A percentile compares a stretch with the other conserved stretches of the same genome.
Conservation (phyloP, 1,140 invertebrate species). For the Magallana ariakensis region DNA sequence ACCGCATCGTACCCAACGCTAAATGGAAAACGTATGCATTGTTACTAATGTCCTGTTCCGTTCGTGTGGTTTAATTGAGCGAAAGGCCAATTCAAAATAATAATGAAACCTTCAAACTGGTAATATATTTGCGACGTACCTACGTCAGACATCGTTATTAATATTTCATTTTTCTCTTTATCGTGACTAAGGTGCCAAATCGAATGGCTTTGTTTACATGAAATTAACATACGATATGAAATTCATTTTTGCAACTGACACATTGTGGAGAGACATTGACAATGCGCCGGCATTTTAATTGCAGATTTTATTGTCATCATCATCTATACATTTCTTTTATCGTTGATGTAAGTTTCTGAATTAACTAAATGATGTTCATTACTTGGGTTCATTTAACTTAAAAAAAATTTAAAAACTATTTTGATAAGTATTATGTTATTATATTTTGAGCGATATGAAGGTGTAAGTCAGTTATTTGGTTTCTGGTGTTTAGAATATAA, state of each 20-base stretch:
- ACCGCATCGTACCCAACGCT: not conserved
- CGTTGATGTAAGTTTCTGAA: not conserved
- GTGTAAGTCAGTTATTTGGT: too few species aligned
- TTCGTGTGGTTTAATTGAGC: not conserved
- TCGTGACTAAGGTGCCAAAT: constrained; percentile 4
- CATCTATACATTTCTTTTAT: not conserved
- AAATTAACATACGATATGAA: not conserved
- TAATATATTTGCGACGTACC: not conserved
- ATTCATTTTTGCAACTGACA: not conserved
- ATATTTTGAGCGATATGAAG: too few species aligned
- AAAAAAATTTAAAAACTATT: too few species aligned
- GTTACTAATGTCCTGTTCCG: not conserved
- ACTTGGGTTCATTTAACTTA: not conserved
- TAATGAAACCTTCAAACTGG: not conserved
- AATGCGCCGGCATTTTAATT: not conserved
- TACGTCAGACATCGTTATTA: constrained; percentile 11
- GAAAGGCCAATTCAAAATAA: not conserved
- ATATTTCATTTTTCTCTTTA: constrained; percentile 16
- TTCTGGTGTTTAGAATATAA: too few species aligned
- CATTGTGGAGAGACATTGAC: not conserved
- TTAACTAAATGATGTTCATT: not conserved
- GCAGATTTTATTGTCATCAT: not conserved
- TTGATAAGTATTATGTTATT: too few species aligned
- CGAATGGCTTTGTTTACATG: constrained; percentile 15
- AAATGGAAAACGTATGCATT: not conserved